Evolutionary conservation across 2,888 invertebrate genomes (phyloP), one percentile per base, ranked within the genome.

Genomic region (Nebria brevicollis): DNA sequence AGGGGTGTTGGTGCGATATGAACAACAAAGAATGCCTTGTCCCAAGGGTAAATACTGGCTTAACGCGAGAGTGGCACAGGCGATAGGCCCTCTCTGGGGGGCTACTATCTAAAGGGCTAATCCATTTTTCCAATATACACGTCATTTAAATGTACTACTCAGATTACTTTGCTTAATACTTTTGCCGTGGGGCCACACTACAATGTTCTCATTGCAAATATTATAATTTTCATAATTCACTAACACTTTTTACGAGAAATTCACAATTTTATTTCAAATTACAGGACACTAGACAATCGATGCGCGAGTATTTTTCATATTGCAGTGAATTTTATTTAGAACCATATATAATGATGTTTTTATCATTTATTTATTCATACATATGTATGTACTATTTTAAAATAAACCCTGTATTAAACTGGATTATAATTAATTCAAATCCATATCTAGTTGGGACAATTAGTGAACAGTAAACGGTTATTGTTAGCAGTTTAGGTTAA

Each of bases 121-220:
- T 88, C 88, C 88, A 87, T 88, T 88, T 88, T 88, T 88, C 87
- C 88, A 88, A 88, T 88, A 87, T 87, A 87, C 87, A 87, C 87
- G 88, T 88, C 88, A 88, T 88, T 88, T 87, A 87, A 86, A 86
- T 87, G 86, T 86, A 87, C 85, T 86, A 85, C 85, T 85, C 84
- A 83, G 87, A 81, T 81, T 81, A 81, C 75, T 72, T 34, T 65
- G 76, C 75, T 81, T 81, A 81, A 81, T 81, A 81, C 81, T 75
- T 42, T 73, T 79, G 66, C 20, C 6, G 11, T 25, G 15, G 70
- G 70, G 70, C 20, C 54, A 54, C 54, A 54, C 4, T 13, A 54
- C 7, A 54, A 54, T 13, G 54, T 54, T 7, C 54, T 54, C 54
- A 13, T 13, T 11, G 54, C 54, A 54, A 54, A 54, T 54, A 54